Base-by-base conservation (phyloP, 2,113 vertebrate species). In the Struthidea cinerea region DNA sequence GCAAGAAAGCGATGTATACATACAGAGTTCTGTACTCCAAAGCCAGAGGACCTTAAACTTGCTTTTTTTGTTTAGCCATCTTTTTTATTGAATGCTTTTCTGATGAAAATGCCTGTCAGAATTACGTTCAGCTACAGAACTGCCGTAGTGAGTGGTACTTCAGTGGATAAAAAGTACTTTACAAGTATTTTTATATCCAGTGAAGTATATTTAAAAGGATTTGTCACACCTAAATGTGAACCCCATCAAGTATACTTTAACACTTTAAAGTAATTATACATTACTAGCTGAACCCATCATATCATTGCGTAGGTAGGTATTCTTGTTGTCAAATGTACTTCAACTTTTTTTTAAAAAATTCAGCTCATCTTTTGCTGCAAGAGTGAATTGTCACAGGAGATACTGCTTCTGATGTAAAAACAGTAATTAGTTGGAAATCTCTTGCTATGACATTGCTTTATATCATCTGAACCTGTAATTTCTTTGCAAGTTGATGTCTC, bases 381-480 rank as follows among this genome's bases (percentile, higher is more conserved):
- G 28, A 74, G 27, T 59, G 60, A 88, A 59, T 80, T 96, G 13
- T 91, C 89, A 82, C 39, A 81, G 68, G 21, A 90, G 73, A 68
- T 78, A 60, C 0, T 74, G 22, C 23, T 37, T 84, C 44, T 10
- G 3, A 28, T 84, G 59, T 87, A 78, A 86, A 95, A 95, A 90
- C 70, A 93, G 10, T 88, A 88, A 92, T 84, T 94, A 78, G 27
- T 22, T 86, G n/a, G 52, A 93, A 94, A 65, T 83, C 5, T 52
- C 76, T 68, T 68, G 33, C 41, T 87, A 16, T 89, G 78, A 85
- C 57, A 73, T 67, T 76, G 69, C 61, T 82, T 93, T 82, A 27
- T 92, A 59, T 94, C 35, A 60, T 60, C 46, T 77, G 52, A 86
- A 87, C 71, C 64, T 84, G 39, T 81, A 92, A 81, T 94, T 95